These are phyloP conservation scores for Pyxicephalus adspersus DNA, from an alignment of 2,113 vertebrate species.

Conservation along the genomic window DNA sequence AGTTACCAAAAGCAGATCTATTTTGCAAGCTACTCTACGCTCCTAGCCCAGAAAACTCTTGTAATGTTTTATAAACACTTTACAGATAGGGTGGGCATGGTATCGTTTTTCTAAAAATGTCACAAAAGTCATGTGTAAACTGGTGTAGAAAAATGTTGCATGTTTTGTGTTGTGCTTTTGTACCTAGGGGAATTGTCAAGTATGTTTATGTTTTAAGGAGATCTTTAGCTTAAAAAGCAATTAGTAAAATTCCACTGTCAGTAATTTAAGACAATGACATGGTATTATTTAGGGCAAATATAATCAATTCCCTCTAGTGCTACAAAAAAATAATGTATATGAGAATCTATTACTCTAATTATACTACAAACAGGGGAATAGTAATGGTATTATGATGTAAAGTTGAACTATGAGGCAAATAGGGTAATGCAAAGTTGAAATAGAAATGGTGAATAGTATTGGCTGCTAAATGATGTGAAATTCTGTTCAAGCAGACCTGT, in stretches of 20 bases:
- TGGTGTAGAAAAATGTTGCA: background rate
- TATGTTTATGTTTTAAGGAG: background rate
- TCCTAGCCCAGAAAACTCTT: background rate
- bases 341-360: background rate
- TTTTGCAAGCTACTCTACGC: constrained; percentile 4
- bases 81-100: background rate
- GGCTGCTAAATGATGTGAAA: too few relatives aligned
- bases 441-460: too few relatives aligned
- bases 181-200: background rate
- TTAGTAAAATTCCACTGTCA: background rate
- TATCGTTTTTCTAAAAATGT: background rate
- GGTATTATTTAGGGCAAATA: too few relatives aligned
- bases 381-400: too few relatives aligned
- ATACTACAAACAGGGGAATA: too few relatives aligned
- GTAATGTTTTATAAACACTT: constrained; percentile 31
- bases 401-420: too few relatives aligned
- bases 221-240: background rate
- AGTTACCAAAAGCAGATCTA: background rate
- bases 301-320: background rate
- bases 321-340: background rate
- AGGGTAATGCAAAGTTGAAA: too few relatives aligned
- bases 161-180: background rate
- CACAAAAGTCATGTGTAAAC: background rate
- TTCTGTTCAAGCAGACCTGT: too few relatives aligned
- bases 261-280: background rate